Conservation (phyloP, 2,797 vertebrate species). For the Rhinella marina region DNA sequence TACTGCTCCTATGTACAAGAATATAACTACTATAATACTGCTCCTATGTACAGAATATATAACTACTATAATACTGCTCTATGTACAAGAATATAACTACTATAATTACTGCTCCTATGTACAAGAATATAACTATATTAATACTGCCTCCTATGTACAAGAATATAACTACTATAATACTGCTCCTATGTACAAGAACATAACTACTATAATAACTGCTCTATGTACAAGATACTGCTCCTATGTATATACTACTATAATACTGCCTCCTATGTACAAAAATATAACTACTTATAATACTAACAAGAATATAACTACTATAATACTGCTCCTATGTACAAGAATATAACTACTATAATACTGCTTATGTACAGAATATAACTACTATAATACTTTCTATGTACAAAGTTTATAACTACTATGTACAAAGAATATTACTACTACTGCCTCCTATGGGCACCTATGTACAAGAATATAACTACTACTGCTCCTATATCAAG, state of each 20-base stretch:
- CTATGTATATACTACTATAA: slow-evolving; percentile 11
- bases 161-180: slow-evolving; percentile 14
- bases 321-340: neutral
- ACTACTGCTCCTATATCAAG: too few species aligned
- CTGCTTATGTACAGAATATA: neutral
- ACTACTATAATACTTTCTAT: slow-evolving; percentile 1
- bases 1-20: neutral
- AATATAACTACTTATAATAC: slow-evolving; percentile 10
- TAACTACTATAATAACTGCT: slow-evolving; percentile 2
- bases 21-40: too few species aligned
- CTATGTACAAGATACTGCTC: neutral
- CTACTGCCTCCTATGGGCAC: too few species aligned
- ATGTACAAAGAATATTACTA: too few species aligned
- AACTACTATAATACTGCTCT: neutral
- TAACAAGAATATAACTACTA: slow-evolving; percentile 17
- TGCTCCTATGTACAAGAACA: neutral
- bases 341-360: slow-evolving; percentile 10
- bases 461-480: too few species aligned
- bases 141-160: neutral
- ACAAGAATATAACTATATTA: neutral
- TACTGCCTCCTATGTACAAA: neutral
- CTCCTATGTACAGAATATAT: neutral
- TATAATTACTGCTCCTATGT: neutral
- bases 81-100: too few species aligned
- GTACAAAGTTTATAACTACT: too few species aligned